Evolutionary conservation across 1,140 invertebrate genomes (phyloP).

Genomic region (Oscheius sp.): DNA sequence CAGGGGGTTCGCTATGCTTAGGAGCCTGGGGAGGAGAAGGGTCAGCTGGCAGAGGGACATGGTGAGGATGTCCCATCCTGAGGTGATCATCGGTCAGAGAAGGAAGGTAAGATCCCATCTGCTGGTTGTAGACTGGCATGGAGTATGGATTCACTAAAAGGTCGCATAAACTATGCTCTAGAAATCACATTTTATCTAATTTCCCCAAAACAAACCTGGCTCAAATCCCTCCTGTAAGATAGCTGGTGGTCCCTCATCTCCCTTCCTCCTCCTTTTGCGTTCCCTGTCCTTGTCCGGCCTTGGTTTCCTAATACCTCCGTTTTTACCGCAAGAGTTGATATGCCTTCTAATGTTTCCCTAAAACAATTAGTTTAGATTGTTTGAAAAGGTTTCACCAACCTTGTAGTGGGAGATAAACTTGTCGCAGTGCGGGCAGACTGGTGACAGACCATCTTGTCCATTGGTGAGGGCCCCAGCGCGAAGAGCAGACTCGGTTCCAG

Average conservation of each 20-base stretch:
- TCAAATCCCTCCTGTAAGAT: slow-evolving; percentile 3
- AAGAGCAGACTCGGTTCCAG: slow-evolving; percentile 33
- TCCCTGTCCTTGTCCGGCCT: slow-evolving; percentile 7
- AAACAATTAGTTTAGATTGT: not conserved
- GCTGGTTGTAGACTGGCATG: not conserved
- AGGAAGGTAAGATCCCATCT: not conserved
- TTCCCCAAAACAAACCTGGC: slow-evolving; percentile 3
- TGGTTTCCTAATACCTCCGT: slow-evolving; percentile 8
- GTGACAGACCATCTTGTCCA: slow-evolving; percentile 35
- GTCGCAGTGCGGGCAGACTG: slow-evolving; percentile 51
- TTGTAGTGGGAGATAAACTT: slow-evolving; percentile 53
- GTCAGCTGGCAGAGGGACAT: not conserved
- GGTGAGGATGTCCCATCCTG: not conserved
- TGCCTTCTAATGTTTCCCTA: slow-evolving; percentile 53
- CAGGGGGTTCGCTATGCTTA: not conserved
- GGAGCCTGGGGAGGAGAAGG: not conserved
- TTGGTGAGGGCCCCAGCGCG: slow-evolving; percentile 21
- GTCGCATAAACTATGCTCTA: too few relatives aligned
- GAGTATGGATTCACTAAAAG: not conserved
- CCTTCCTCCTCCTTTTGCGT: slow-evolving; percentile 8
- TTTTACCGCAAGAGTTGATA: slow-evolving; percentile 45
- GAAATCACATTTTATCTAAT: not conserved
- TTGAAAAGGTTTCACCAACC: slow-evolving; percentile 20
- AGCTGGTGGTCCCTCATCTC: not conserved
- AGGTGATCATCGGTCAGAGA: not conserved